Evolutionary conservation across 2,888 invertebrate species (phyloP).

Genomic region (Lagria hirta): DNA sequence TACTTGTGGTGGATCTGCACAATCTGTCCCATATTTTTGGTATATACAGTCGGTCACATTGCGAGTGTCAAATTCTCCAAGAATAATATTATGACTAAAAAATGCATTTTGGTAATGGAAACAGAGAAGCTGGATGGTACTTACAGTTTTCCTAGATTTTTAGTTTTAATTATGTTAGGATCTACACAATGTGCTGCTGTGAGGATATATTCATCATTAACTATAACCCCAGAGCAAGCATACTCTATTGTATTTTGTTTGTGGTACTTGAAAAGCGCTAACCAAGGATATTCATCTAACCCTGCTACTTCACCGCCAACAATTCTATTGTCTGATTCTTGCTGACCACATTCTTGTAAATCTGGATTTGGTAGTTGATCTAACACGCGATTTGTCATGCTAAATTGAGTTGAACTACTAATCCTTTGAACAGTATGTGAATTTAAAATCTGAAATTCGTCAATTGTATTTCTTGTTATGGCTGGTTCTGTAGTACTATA

Average conservation of each 20-base stretch:
- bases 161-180: constrained; percentile 28
- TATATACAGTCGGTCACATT: constrained; percentile 61
- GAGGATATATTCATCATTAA: constrained; percentile 45
- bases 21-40: constrained; percentile 32
- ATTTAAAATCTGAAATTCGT: too few species aligned
- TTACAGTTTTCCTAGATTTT: constrained; percentile 38
- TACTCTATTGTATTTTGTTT: constrained; percentile 23
- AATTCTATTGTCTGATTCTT: constrained; percentile 58
- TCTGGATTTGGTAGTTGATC: constrained; percentile 22
- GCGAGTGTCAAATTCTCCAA: constrained; percentile 68
- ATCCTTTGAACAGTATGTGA: too few species aligned
- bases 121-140: too few species aligned
- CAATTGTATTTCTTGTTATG: too few species aligned
- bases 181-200: constrained; percentile 52
- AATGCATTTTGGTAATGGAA: constrained; percentile 21
- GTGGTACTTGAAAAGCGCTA: constrained; percentile 39
- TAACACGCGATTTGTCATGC: constrained; percentile 2
- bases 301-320: constrained; percentile 63
- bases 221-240: constrained; percentile 50
- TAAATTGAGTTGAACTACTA: neutral
- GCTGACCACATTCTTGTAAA: constrained; percentile 57
- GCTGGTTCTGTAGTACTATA: too few species aligned
- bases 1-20: constrained; percentile 36
- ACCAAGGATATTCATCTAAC: constrained; percentile 49
- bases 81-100: constrained; percentile 58